Conservation (phyloP, 2,888 invertebrate genomes). For the Oscheius sp. region DNA sequence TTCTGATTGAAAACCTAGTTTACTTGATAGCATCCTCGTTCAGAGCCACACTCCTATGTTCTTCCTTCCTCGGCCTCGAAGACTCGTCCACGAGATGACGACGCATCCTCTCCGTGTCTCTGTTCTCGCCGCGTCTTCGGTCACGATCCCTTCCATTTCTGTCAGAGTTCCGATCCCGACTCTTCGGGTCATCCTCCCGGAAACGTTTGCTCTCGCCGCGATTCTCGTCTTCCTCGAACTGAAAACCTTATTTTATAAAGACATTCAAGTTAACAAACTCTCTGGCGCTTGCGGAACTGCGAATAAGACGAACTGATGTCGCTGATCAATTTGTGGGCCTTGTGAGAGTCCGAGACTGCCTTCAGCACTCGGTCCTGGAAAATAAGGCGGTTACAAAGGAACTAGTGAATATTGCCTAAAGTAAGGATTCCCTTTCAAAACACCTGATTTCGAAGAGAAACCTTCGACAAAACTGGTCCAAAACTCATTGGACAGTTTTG, state of each 20-base stretch:
- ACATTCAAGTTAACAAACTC: constrained; percentile 15
- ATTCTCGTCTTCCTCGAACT: constrained; percentile 42
- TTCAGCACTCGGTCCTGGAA: constrained; percentile 48
- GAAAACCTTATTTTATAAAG: neutral
- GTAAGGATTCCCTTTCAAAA: neutral
- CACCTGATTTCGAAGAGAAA: no score
- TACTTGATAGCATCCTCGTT: constrained; percentile 22
- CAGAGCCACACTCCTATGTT: neutral
- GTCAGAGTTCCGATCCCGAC: constrained; percentile 23
- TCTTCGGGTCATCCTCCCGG: constrained; percentile 34
- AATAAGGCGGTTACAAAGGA: neutral
- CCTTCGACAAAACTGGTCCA: no score
- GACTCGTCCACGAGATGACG: constrained; percentile 6
- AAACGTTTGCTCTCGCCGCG: constrained; percentile 14
- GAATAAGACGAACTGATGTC: constrained; percentile 51
- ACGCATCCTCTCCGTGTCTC: constrained; percentile 20
- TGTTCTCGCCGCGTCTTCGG: constrained; percentile 14
- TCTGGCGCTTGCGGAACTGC: constrained; percentile 53
- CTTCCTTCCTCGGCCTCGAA: neutral
- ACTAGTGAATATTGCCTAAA: neutral
- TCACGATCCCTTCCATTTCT: constrained; percentile 15
- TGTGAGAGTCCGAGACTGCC: constrained; percentile 48
- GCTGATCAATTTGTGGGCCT: constrained; percentile 52
- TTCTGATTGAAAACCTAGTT: neutral
- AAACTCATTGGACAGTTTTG: no score